Evolutionary conservation across 2,113 vertebrate species (phyloP).

Genomic region (Triplophysa siluroides): DNA sequence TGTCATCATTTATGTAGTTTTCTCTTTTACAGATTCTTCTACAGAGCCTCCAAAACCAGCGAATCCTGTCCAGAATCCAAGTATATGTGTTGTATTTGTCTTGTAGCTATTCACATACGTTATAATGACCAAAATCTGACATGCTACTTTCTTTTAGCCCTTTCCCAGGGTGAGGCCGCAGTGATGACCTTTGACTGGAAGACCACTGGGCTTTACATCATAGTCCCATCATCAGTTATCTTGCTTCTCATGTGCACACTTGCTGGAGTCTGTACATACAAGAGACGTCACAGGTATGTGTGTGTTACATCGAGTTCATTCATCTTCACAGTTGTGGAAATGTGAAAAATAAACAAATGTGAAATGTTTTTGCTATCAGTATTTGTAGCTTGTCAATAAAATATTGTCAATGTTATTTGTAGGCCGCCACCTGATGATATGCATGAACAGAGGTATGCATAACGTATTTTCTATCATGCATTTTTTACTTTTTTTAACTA

Average conservation of each 20-base stretch:
- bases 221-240: conserved; percentile 14
- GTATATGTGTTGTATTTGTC: conserved; percentile 10
- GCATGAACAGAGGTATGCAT: neutral
- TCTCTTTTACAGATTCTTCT: neutral
- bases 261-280: conserved; percentile 45
- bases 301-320: neutral
- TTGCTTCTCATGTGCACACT: neutral
- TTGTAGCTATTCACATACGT: no score
- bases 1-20: neutral
- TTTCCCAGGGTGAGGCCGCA: neutral
- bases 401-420: neutral
- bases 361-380: no score
- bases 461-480: neutral
- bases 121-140: neutral
- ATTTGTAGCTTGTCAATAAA: neutral
- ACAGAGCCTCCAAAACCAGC: no score
- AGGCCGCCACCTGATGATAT: neutral
- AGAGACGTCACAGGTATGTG: neutral
- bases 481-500: no score
- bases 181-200: neutral
- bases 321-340: neutral
- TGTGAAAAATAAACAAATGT: neutral
- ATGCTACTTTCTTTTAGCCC: neutral
- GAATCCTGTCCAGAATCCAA: conserved; percentile 18
- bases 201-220: neutral